phyloP scores from a whole-genome alignment of 2,113 vertebrate genomes.

The Caracal caracal region DNA sequence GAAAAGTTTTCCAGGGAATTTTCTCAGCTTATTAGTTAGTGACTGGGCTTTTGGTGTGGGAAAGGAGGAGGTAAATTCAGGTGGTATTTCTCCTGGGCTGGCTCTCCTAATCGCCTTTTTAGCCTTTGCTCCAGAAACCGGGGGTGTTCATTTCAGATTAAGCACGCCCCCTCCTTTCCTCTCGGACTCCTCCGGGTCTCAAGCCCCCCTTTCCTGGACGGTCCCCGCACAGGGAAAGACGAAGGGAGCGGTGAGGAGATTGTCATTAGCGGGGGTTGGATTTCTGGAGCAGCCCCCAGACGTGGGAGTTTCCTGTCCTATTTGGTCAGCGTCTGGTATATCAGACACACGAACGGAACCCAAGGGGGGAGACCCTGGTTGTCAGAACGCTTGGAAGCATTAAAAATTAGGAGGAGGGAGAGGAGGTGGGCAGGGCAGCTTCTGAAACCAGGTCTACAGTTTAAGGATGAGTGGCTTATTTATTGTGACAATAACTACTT shows the following conservation, averaged over 20 bases:
- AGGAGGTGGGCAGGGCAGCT: slow-evolving; percentile 56
- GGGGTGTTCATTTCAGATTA: not conserved
- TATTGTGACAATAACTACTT: not conserved
- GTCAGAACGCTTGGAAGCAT: not conserved
- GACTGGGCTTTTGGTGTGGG: slow-evolving; percentile 37
- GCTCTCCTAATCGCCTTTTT: not conserved
- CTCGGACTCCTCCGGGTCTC: not conserved
- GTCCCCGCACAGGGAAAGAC: not conserved
- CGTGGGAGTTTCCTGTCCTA: slow-evolving; percentile 28
- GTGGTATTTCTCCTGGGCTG: slow-evolving; percentile 6
- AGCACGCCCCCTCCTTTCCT: not conserved
- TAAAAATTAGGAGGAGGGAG: not conserved
- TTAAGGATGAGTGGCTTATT: not conserved
- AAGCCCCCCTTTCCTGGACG: not conserved
- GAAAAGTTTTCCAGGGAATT: slow-evolving; percentile 77
- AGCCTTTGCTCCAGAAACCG: not conserved
- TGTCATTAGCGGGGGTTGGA: slow-evolving; percentile 55
- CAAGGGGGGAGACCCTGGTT: not conserved
- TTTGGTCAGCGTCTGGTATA: slow-evolving; percentile 31
- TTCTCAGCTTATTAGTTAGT: slow-evolving; percentile 43
- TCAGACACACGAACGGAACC: not conserved
- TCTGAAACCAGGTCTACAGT: not conserved
- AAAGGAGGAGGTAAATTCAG: slow-evolving; percentile 57
- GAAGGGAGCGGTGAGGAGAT: slow-evolving; percentile 23
- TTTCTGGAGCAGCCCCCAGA: slow-evolving; percentile 48